These are phyloP conservation scores for Cryptus viduatorius DNA, from an alignment of 2,888 invertebrate genomes.

Conservation along the genomic window DNA sequence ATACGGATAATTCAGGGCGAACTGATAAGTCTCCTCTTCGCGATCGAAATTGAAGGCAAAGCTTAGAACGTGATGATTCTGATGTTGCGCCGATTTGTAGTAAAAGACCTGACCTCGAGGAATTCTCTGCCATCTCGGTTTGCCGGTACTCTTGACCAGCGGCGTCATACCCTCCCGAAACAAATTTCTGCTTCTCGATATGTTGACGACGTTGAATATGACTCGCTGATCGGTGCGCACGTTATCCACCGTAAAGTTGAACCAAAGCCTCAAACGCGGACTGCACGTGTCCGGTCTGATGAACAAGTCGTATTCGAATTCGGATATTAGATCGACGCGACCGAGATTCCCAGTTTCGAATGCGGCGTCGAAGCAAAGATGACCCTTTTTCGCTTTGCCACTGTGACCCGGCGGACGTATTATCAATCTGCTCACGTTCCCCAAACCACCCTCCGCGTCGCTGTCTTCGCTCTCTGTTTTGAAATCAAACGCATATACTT, in stretches of 20 bases:
- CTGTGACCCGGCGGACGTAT: constrained; percentile 96
- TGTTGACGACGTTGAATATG: constrained; percentile 98
- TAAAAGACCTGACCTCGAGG: constrained; percentile 90
- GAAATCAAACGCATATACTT: background rate
- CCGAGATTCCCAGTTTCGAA: constrained; percentile 99
- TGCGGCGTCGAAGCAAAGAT: constrained; percentile 98
- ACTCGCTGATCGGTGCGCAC: constrained; percentile 97
- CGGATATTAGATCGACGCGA: constrained; percentile 96
- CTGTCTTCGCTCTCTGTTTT: constrained; percentile 94
- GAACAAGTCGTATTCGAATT: constrained; percentile 98
- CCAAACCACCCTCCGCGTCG: constrained; percentile 96
- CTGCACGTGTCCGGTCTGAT: constrained; percentile 98
- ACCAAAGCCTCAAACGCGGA: constrained; percentile 97
- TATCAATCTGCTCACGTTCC: constrained; percentile 95
- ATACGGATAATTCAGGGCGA: constrained; percentile 97
- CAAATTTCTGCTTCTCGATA: constrained; percentile 95
- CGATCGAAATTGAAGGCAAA: constrained; percentile 97
- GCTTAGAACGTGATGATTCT: constrained; percentile 96
- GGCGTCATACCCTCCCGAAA: constrained; percentile 97
- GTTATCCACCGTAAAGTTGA: constrained; percentile 99
- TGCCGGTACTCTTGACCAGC: constrained; percentile 94
- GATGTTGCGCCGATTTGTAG: constrained; percentile 95
- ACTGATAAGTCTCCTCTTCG: constrained; percentile 98
- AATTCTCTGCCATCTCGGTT: constrained; percentile 94
- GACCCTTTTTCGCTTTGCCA: constrained; percentile 98